These are phyloP conservation scores for Podarcis muralis DNA, from an alignment of 2,113 vertebrate genomes.

Conservation along the genomic window DNA sequence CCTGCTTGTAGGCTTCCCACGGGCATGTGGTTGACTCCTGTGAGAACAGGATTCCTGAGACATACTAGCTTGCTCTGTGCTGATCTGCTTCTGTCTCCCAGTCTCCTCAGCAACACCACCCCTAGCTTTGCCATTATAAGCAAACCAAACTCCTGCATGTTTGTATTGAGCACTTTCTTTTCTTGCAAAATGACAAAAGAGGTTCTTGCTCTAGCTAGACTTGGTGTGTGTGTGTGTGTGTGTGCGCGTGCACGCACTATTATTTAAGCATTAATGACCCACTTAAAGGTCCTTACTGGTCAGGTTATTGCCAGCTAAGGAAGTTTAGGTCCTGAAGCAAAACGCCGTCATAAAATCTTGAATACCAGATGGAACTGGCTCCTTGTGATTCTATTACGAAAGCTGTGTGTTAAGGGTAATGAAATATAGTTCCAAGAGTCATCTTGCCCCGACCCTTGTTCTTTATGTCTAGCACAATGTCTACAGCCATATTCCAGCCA, in stretches of 20 bases:
- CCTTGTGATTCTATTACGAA: conserved; percentile 63
- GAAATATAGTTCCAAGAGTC: conserved; percentile 68
- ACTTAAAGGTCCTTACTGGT: conserved; percentile 74
- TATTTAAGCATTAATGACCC: conserved; percentile 73
- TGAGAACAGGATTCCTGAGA: neutral
- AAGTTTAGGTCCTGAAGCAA: conserved; percentile 71
- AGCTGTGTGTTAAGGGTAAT: conserved; percentile 59
- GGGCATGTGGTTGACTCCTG: neutral
- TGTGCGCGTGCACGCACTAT: conserved; percentile 37
- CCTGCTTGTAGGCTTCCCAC: too few species aligned
- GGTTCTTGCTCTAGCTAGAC: conserved; percentile 57
- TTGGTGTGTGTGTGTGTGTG: neutral
- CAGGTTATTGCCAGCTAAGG: conserved; percentile 72
- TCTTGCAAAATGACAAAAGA: conserved; percentile 63
- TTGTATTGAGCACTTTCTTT: neutral
- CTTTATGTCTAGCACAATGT: conserved; percentile 65
- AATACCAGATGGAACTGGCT: conserved; percentile 57
- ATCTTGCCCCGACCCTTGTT: conserved; percentile 60
- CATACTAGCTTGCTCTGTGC: neutral
- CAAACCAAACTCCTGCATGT: neutral
- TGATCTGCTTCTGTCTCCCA: neutral
- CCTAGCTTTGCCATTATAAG: neutral
- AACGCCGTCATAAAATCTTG: conserved; percentile 66
- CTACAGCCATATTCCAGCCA: conserved; percentile 43
- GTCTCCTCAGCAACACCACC: neutral